Conservation (phyloP, 2,888 invertebrate species). For the Iselma pallidipennis region DNA sequence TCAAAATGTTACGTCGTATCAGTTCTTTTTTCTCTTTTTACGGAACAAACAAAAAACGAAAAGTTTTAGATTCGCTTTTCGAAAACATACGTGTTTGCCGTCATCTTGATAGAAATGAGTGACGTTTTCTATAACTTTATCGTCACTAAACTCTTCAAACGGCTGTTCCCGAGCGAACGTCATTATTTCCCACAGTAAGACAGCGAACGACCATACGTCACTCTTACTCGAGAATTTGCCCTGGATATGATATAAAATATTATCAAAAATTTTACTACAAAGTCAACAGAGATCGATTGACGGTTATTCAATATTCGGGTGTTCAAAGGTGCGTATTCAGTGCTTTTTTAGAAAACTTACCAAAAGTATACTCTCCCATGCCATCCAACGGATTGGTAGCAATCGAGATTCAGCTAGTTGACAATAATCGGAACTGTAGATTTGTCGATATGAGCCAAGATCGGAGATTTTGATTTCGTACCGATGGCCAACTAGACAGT, state of each 20-base stretch:
- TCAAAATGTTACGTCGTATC: conserved; percentile 5
- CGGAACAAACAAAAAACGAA: neutral
- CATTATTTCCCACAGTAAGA: conserved; percentile 85
- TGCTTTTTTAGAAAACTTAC: too few species aligned
- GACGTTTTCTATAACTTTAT: conserved; percentile 81
- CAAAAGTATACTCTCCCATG: conserved; percentile 81
- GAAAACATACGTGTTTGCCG: conserved; percentile 67
- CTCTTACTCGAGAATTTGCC: conserved; percentile 81
- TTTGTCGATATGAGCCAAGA: conserved; percentile 71
- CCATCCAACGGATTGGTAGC: conserved; percentile 86
- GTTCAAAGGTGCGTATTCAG: too few species aligned
- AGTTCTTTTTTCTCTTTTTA: neutral
- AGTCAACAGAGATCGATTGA: neutral
- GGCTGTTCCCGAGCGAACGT: conserved; percentile 83
- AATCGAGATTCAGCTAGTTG: conserved; percentile 71
- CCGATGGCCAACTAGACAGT: conserved; percentile 79
- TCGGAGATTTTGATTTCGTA: conserved; percentile 76
- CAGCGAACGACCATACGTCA: conserved; percentile 89
- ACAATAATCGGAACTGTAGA: conserved; percentile 79
- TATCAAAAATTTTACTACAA: neutral
- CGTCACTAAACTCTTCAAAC: conserved; percentile 77
- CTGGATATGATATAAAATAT: conserved; percentile 53
- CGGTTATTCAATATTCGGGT: too few species aligned
- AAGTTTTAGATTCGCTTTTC: conserved; percentile 7
- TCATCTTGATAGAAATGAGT: conserved; percentile 77